Percentiles rank a stretch among this genome's conserved stretches.
Conservation (phyloP, 2,113 vertebrate genomes). For the Indri indri region DNA sequence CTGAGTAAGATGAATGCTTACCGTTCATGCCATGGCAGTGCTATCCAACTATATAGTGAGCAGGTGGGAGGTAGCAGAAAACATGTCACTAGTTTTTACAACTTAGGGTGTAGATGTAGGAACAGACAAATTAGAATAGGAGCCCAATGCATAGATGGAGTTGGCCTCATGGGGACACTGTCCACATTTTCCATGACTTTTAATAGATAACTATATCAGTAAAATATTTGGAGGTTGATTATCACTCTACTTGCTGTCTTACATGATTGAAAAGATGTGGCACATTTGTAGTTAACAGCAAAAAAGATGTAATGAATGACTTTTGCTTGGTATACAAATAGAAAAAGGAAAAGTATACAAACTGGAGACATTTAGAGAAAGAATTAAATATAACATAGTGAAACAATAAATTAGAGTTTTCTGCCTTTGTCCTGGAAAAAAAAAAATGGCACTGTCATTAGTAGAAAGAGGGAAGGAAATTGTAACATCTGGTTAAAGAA, state of each 20-base stretch:
- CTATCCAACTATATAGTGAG: neutral
- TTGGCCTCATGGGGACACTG: neutral
- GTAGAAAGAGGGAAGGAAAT: neutral
- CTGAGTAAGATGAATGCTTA: neutral
- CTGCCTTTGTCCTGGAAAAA: neutral
- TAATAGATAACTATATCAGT: neutral
- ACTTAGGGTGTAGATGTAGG: fast-evolving
- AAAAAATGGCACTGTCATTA: neutral
- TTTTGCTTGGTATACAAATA: neutral
- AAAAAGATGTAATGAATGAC: neutral
- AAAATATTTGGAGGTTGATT: neutral
- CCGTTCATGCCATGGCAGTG: neutral
- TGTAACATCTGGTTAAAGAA: neutral
- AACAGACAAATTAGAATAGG: neutral
- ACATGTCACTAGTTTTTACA: neutral
- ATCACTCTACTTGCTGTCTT: neutral
- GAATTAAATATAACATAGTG: neutral
- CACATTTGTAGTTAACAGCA: neutral
- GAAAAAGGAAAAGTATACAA: neutral
- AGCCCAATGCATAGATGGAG: fast-evolving
- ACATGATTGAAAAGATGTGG: neutral
- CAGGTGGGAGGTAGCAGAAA: fast-evolving
- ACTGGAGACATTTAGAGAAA: neutral
- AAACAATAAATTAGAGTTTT: neutral
- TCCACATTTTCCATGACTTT: neutral